Evolutionary conservation across 2,113 vertebrate species (phyloP).

Genomic region (Uria lomvia): DNA sequence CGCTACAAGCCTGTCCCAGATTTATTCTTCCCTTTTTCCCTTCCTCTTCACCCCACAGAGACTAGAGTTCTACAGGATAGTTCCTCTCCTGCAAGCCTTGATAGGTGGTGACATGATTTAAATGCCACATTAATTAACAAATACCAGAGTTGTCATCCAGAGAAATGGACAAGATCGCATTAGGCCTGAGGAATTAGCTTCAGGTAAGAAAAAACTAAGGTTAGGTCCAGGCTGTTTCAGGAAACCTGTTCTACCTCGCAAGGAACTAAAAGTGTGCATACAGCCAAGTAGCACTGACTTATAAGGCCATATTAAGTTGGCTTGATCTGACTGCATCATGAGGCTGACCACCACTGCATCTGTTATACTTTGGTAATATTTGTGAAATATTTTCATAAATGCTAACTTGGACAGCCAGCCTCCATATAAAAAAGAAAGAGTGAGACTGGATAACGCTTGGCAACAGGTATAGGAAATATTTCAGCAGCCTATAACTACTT

Average conservation of each 20-base stretch:
- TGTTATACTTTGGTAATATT: not conserved
- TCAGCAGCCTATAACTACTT: slow-evolving; percentile 18
- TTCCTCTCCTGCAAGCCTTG: not conserved
- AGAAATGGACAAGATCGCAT: not conserved
- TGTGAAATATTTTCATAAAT: slow-evolving; percentile 6
- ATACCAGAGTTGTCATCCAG: not conserved
- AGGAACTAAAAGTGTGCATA: not conserved
- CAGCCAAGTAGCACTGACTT: not conserved
- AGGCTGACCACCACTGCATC: not conserved
- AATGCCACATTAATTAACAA: not conserved
- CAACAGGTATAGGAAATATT: slow-evolving; percentile 41
- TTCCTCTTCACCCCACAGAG: not conserved
- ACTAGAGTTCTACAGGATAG: not conserved
- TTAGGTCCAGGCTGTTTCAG: not conserved
- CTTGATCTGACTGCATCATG: not conserved
- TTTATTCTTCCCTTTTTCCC: not conserved
- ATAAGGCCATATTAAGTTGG: not conserved
- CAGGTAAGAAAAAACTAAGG: not conserved
- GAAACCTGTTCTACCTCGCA: not conserved
- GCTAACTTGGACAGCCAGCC: not conserved
- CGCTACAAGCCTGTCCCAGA: not conserved
- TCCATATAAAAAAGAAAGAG: not conserved
- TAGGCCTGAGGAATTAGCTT: not conserved
- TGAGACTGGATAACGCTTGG: slow-evolving; percentile 5
- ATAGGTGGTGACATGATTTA: not conserved